A percentile compares a stretch with the other conserved stretches of the same genome.
These are phyloP conservation scores for Phylloscopus whistleri DNA, from an alignment of 2,113 vertebrate genomes.

Conservation along the genomic window DNA sequence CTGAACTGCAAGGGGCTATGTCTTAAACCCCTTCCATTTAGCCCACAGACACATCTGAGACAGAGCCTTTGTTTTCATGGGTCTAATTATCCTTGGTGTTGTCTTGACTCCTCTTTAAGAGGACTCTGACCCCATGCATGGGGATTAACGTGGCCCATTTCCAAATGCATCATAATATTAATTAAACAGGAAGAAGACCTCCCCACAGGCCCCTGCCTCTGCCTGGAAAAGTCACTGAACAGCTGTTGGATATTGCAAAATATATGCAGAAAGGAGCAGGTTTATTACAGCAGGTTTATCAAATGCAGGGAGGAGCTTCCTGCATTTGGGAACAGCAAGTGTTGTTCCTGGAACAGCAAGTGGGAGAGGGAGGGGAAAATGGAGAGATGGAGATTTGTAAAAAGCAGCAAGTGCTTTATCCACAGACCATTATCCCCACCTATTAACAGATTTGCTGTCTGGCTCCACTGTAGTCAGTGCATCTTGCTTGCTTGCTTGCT, in stretches of 20 bases:
- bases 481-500: neutral
- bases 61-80: neutral
- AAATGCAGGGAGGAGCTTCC: neutral
- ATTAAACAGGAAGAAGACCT: neutral
- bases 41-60: fast-evolving
- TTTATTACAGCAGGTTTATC: neutral
- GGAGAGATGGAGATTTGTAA: neutral
- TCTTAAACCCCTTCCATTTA: neutral
- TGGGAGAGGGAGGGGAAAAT: neutral
- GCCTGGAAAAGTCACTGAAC: neutral
- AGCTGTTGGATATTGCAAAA: neutral
- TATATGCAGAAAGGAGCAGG: neutral
- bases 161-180: neutral
- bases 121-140: neutral
- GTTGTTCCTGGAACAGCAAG: neutral
- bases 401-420: neutral
- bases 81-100: neutral
- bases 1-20: neutral
- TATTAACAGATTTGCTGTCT: neutral
- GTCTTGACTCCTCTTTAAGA: neutral
- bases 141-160: fast-evolving
- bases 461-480: neutral
- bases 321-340: neutral
- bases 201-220: neutral
- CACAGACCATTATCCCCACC: neutral